These are phyloP conservation scores for Cydia strobilella DNA, from an alignment of 1,140 invertebrate genomes.

Conservation along the genomic window DNA sequence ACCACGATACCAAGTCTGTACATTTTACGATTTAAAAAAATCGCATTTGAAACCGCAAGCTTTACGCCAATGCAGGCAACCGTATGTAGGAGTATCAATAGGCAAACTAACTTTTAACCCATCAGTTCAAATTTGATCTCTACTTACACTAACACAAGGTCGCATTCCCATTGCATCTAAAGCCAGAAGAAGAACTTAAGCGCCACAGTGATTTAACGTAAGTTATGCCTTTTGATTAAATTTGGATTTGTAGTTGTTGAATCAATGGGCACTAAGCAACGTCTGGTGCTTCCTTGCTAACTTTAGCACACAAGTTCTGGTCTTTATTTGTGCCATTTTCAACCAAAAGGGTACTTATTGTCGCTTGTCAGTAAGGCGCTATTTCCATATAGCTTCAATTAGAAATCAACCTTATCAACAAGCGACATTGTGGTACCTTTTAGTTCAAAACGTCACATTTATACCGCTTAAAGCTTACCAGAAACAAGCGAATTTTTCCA, in stretches of 20 bases:
- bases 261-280: constrained; percentile 3
- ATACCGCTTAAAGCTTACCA: too few relatives aligned
- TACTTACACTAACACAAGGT: not conserved
- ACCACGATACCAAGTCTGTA: not conserved
- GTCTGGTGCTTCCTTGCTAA: not conserved
- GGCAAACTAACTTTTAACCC: not conserved
- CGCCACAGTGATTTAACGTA: not conserved
- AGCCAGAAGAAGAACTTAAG: not conserved
- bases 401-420: too few relatives aligned
- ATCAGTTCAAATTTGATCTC: constrained; percentile 1
- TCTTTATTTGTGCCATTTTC: too few relatives aligned
- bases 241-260: constrained; percentile 10
- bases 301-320: not conserved
- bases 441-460: too few relatives aligned
- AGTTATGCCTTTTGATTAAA: not conserved
- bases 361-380: too few relatives aligned
- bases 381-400: too few relatives aligned
- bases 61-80: constrained; percentile 3
- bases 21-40: not conserved
- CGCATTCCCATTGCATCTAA: not conserved
- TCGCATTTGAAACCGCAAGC: not conserved
- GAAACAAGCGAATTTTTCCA: too few relatives aligned
- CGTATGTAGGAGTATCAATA: not conserved
- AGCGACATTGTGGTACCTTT: too few relatives aligned
- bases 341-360: too few relatives aligned